Base-by-base conservation (phyloP, 2,797 vertebrate genomes). In the Pipistrellus pygmaeus region DNA sequence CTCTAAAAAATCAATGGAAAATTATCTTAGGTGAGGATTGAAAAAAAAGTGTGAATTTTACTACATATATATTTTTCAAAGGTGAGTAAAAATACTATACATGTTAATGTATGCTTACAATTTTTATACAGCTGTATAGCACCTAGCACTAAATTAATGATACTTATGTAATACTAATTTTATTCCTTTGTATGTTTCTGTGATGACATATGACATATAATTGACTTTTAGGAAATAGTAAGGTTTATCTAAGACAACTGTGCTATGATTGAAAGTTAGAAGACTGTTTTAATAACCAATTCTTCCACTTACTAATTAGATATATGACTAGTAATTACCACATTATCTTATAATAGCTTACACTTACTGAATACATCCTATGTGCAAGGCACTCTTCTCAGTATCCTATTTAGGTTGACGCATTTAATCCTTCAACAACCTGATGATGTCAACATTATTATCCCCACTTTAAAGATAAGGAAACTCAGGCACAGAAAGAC, bases 281-380 rank as follows among this genome's bases (percentile, higher is more conserved):
- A 85, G 27, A 80, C 32, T 82, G 11, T 88, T 93, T 93, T 75
- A 51, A 93, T 93, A 91, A 81, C 14, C 18, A 46, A 18, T 57
- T 90, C 57, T 95, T 91, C n/a, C 12, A 73, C 23, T 82, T 85
- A 77, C 48, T 88, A 77, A 88, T 72, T 82, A 77, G 11, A 27
- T 92, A 64, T 91, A 85, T 18, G 71, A 32, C 23, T 83, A 77
- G 25, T 80, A 73, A 77, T 73, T 71, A 64, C 64, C 32, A 84
- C n/a, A 75, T 75, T 89, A 30, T 75, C n/a, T 90, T 64, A 44
- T 81, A 87, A 55, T 64, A 93, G 27, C 53, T 90, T 51, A n/a
- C 3, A 32, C n/a, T 86, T 89, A 51, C 12, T 89, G 66, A 75
- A 85, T 57, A 55, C 27, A 57, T 71, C 21, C 53, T 55, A 38